Percentiles rank a stretch among this genome's conserved stretches.
phyloP scores from a whole-genome alignment of 1,140 invertebrate genomes.

The Drosophila suzukii region DNA sequence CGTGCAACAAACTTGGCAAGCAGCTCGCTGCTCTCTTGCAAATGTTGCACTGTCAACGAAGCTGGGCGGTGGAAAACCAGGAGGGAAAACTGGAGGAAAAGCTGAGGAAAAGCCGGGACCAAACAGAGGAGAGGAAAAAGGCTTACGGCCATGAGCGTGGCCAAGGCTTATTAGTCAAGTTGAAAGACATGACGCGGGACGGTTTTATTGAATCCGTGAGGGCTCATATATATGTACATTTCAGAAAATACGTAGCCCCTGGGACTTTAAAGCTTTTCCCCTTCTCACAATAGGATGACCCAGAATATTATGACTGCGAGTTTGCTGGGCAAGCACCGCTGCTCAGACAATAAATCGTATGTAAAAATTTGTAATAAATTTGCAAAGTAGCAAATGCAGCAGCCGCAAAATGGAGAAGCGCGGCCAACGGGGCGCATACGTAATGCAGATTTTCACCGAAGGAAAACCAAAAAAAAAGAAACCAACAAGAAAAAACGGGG shows the following conservation, averaged over 20 bases:
- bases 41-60: slow-evolving; percentile 63
- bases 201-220: slow-evolving; percentile 67
- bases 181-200: slow-evolving; percentile 54
- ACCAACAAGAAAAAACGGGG: slow-evolving; percentile 31
- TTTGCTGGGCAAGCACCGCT: slow-evolving; percentile 47
- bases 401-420: slow-evolving; percentile 50
- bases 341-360: slow-evolving; percentile 80
- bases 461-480: no score
- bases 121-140: slow-evolving; percentile 3
- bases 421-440: slow-evolving; percentile 69
- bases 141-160: slow-evolving; percentile 45
- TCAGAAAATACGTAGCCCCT: not conserved
- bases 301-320: slow-evolving; percentile 65
- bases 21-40: slow-evolving; percentile 30
- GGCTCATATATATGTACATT: slow-evolving; percentile 33
- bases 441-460: slow-evolving; percentile 61
- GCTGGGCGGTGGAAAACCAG: slow-evolving; percentile 4
- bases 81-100: not conserved
- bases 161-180: slow-evolving; percentile 73
- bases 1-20: slow-evolving; percentile 73
- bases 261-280: slow-evolving; percentile 45
- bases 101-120: no score
- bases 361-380: slow-evolving; percentile 83
- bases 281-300: slow-evolving; percentile 25
- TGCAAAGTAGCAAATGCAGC: slow-evolving; percentile 81